Percentiles rank a stretch among this genome's conserved stretches.
Evolutionary conservation across 92 coral and sea anemone genomes (phyloP).

Genomic region (Phenganax stokvisi): DNA sequence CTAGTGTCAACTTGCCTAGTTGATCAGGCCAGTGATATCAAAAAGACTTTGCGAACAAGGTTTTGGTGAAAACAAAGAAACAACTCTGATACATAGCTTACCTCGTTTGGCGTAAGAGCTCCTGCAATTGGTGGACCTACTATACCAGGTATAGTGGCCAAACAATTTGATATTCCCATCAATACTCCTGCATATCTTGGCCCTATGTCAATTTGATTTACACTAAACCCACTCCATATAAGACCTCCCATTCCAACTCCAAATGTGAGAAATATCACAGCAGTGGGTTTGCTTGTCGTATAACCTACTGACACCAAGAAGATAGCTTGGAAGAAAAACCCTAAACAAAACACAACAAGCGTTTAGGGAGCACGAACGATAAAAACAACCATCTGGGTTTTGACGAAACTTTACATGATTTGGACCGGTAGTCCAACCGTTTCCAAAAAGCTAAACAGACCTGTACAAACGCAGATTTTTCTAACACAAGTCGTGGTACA

Average conservation of each 20-base stretch:
- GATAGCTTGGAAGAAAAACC: constrained; percentile 66
- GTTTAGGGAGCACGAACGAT: background rate
- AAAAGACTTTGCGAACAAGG: too few relatives aligned
- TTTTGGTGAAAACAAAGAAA: too few relatives aligned
- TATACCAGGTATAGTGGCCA: constrained; percentile 89
- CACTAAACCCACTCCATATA: constrained; percentile 92
- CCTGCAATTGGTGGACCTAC: constrained; percentile 89
- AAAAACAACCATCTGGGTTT: background rate
- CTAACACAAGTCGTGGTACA: constrained; percentile 71
- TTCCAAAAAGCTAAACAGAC: constrained; percentile 43
- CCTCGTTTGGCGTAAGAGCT: constrained; percentile 69
- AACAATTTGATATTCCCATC: constrained; percentile 77
- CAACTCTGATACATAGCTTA: constrained; percentile 22
- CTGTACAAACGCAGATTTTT: constrained; percentile 67
- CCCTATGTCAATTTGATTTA: constrained; percentile 89
- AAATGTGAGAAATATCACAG: constrained; percentile 68
- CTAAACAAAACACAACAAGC: constrained; percentile 36
- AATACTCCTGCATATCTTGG: constrained; percentile 83
- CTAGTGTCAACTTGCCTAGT: too few relatives aligned
- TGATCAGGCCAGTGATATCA: too few relatives aligned
- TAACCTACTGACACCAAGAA: constrained; percentile 76
- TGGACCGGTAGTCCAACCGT: background rate
- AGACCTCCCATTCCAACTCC: constrained; percentile 91
- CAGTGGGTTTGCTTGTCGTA: constrained; percentile 61
- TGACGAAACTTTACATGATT: background rate